Evolutionary conservation across 2,113 vertebrate genomes (phyloP), one percentile per base, ranked within the genome.

Genomic region (Saguinus midas): DNA sequence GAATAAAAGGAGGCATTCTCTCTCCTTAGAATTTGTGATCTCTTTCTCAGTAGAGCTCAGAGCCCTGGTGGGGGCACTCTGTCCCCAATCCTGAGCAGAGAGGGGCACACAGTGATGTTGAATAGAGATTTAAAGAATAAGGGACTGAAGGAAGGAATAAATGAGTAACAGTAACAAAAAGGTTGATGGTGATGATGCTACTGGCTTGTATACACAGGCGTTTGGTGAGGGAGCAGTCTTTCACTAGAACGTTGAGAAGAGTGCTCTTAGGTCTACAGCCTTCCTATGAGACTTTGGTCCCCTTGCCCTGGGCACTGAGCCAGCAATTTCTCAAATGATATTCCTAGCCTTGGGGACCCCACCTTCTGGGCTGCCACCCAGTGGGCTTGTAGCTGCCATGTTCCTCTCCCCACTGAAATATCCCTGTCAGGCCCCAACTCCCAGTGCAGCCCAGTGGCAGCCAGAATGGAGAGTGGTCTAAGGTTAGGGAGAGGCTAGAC

Each of bases 1-100:
- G 55, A 93, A 72, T 58, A 87, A 96, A 97, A 23, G 55, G 7
- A 76, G 82, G 43, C n/a, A 75, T 93, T 90, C 21, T 96, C n/a
- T 97, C 21, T 61, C 45, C 92, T 84, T 45, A 83, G n/a, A 96
- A 89, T 83, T 66, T 92, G 20, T 85, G 40, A 90, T 64, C 50
- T 72, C 27, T 64, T 89, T 90, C 55, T 94, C 70, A 85, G 40
- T n/a, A 89, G 75, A 88, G 64, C 58, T 90, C 61, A 35, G 14
- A 80, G 7, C 18, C 68, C 79, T 87, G 16, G 25, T 94, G 48
- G 37, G n/a, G 29, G 18, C 32, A 87, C n/a, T 79, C 66, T n/a
- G 64, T 95, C 23, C 43, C 76, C 11, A 87, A 64, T 66, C 58
- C 18, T 23, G 52, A 94, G 55, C 43, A 81, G 3, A 93, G 45